These are phyloP conservation scores for Ophion ventricosus DNA, from an alignment of 2,888 invertebrate genomes.

Conservation along the genomic window DNA sequence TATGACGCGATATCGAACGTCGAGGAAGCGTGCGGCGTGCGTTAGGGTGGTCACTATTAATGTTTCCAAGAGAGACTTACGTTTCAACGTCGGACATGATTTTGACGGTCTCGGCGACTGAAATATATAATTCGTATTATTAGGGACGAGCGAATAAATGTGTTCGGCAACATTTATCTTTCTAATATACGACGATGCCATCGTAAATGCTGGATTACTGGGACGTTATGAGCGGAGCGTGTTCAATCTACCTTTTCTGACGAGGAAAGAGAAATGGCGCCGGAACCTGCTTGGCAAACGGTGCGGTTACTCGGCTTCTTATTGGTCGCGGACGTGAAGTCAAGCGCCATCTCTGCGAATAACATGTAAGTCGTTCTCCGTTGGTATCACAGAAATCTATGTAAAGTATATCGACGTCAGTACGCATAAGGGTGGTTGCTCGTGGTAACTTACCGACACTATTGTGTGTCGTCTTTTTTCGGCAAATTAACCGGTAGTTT, in stretches of 20 bases:
- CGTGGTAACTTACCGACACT: neutral
- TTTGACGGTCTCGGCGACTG: conserved; percentile 80
- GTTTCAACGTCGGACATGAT: conserved; percentile 93
- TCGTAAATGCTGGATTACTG: conserved; percentile 74
- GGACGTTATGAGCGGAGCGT: conserved; percentile 57
- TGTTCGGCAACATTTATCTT: conserved; percentile 50
- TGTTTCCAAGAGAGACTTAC: conserved; percentile 86
- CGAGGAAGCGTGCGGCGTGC: conserved; percentile 13
- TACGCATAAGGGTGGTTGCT: neutral
- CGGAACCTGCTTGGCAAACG: conserved; percentile 51
- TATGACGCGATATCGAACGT: neutral
- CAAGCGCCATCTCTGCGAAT: conserved; percentile 32
- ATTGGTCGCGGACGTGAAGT: conserved; percentile 60
- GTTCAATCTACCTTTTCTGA: conserved; percentile 76
- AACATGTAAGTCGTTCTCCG: neutral
- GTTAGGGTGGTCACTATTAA: conserved; percentile 54
- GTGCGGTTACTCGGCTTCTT: conserved; percentile 8
- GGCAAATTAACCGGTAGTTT: neutral
- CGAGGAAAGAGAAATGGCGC: conserved; percentile 75
- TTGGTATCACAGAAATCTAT: neutral
- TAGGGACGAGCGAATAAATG: conserved; percentile 44
- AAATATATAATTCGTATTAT: conserved; percentile 77
- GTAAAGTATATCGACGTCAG: neutral
- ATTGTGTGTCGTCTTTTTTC: neutral
- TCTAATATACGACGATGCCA: conserved; percentile 72